Conservation (phyloP, 30 jellyfish, hydroid and myxozoan genomes). For the Hydractinia echinata region DNA sequence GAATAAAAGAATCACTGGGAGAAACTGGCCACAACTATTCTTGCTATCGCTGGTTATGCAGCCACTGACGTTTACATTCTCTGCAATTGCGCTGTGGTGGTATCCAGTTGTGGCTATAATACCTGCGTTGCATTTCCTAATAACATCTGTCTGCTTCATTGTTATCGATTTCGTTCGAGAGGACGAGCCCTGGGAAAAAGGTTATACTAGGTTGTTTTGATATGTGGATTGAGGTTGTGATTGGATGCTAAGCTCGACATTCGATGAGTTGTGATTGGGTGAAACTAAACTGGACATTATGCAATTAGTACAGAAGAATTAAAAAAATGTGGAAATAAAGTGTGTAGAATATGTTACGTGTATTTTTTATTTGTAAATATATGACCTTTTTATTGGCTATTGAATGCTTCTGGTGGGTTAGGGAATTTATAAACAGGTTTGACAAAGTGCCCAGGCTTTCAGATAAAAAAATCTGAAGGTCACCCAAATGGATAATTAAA, state of each 20-base stretch:
- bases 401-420: no score
- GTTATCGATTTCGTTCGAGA: conserved; percentile 86
- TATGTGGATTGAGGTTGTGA: neutral
- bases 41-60: conserved; percentile 64
- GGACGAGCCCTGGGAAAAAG: conserved; percentile 95
- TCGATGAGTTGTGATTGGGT: no score
- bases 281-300: no score
- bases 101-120: conserved; percentile 56
- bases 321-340: no score
- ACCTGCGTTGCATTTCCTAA: conserved; percentile 74
- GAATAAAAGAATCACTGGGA: conserved; percentile 48
- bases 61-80: conserved; percentile 70
- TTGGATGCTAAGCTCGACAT: neutral
- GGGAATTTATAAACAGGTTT: no score
- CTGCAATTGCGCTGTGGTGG: conserved; percentile 97
- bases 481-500: no score
- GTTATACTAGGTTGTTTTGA: conserved; percentile 29
- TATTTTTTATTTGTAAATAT: no score
- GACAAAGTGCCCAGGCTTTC: no score
- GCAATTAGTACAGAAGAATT: no score
- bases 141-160: conserved; percentile 59
- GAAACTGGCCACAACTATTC: conserved; percentile 87
- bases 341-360: no score
- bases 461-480: no score
- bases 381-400: no score